A percentile compares a stretch with the other conserved stretches of the same genome.
Conservation (phyloP, 2,888 invertebrate species). For the Timandra comae region DNA sequence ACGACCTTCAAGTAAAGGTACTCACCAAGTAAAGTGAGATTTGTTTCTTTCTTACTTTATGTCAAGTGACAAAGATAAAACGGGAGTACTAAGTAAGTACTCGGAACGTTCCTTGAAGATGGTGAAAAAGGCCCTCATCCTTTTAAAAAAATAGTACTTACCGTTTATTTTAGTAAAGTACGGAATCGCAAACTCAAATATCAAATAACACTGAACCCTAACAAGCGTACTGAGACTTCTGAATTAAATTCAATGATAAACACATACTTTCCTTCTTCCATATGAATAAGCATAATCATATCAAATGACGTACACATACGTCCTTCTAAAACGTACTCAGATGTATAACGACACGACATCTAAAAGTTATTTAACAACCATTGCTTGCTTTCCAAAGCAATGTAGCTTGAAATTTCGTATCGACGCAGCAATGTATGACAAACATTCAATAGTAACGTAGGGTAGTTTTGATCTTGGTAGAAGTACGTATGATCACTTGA, state of each 20-base stretch:
- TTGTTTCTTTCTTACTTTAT: too few relatives aligned
- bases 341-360: not conserved
- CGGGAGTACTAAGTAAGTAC: too few relatives aligned
- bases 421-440: slow-evolving; percentile 4
- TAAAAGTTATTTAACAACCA: slow-evolving; percentile 3
- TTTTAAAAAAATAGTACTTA: too few relatives aligned
- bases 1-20: too few relatives aligned
- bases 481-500: slow-evolving; percentile 37
- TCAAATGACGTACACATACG: slow-evolving; percentile 31
- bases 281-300: slow-evolving; percentile 34
- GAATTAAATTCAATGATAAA: slow-evolving; percentile 33
- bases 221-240: too few relatives aligned
- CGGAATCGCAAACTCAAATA: too few relatives aligned
- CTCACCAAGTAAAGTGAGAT: too few relatives aligned
- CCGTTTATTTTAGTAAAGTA: too few relatives aligned
- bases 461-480: slow-evolving; percentile 4
- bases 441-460: not conserved
- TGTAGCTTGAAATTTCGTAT: not conserved
- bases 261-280: slow-evolving; percentile 27
- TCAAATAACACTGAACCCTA: too few relatives aligned
- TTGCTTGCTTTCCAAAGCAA: slow-evolving; percentile 6
- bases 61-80: too few relatives aligned
- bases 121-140: too few relatives aligned
- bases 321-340: slow-evolving; percentile 14
- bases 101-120: too few relatives aligned